These are phyloP conservation scores for Aplysia californica DNA, from an alignment of 1,140 invertebrate genomes.

Conservation along the genomic window DNA sequence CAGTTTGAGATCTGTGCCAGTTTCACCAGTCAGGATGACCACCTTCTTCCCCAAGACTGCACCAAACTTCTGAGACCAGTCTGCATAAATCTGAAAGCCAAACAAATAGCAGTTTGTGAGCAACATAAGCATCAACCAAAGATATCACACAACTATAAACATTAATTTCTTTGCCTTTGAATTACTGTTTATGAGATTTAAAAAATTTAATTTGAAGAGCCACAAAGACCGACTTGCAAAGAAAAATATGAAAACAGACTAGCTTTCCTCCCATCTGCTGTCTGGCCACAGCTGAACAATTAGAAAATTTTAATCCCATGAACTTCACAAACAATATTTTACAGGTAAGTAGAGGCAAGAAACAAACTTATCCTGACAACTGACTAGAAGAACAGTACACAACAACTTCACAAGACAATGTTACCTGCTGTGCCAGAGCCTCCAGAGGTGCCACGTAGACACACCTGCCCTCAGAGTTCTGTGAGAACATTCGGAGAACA, in stretches of 20 bases:
- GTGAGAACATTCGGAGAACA: conserved; percentile 86
- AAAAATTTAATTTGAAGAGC: too few relatives aligned
- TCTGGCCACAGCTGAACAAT: too few relatives aligned
- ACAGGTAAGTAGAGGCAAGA: too few relatives aligned
- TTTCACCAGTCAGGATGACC: conserved; percentile 97
- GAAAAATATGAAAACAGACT: too few relatives aligned
- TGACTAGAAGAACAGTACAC: not conserved
- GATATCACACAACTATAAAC: too few relatives aligned
- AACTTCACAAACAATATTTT: too few relatives aligned
- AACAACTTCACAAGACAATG: too few relatives aligned
- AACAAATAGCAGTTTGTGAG: not conserved
- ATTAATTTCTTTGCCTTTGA: too few relatives aligned
- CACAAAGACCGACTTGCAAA: too few relatives aligned
- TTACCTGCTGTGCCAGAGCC: conserved; percentile 86
- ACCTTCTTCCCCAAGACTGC: conserved; percentile 82
- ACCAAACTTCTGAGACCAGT: conserved; percentile 93
- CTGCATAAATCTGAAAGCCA: conserved; percentile 76
- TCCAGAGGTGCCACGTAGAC: conserved; percentile 96
- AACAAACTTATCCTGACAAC: not conserved
- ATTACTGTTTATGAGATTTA: too few relatives aligned
- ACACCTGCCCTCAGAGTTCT: conserved; percentile 72
- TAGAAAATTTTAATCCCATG: too few relatives aligned
- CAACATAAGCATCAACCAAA: not conserved
- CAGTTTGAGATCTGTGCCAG: conserved; percentile 95
- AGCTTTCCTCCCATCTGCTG: too few relatives aligned